A percentile compares a stretch with the other conserved stretches of the same genome.
These are phyloP conservation scores for Microhierax caerulescens DNA, from an alignment of 2,797 vertebrate genomes.

Conservation along the genomic window DNA sequence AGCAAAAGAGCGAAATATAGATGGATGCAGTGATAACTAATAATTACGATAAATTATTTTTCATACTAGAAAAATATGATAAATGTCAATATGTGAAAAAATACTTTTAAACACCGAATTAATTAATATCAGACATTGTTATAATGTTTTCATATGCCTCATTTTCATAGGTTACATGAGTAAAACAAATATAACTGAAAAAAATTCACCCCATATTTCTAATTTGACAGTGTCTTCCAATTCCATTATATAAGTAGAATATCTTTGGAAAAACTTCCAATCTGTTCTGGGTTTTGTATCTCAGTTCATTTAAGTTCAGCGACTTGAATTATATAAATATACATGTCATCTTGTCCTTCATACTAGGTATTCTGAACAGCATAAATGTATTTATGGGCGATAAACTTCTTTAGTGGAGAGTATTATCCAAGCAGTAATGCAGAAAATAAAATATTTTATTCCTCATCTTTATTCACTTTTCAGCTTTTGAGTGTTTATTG, in stretches of 20 bases:
- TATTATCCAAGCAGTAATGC: conserved; percentile 23
- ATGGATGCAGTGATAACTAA: neutral
- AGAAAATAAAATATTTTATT: conserved; percentile 34
- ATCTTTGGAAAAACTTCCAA: neutral
- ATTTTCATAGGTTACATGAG: neutral
- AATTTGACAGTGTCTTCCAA: neutral
- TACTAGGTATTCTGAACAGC: neutral
- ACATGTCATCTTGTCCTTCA: conserved; percentile 36
- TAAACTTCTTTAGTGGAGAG: conserved; percentile 8
- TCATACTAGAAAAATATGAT: neutral
- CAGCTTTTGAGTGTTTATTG: neutral
- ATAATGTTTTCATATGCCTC: neutral
- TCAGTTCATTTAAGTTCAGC: neutral
- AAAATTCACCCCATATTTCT: neutral
- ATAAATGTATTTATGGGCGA: conserved; percentile 13
- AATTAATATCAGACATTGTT: conserved; percentile 37
- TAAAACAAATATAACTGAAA: conserved; percentile 9
- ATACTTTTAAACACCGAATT: neutral
- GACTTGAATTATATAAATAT: conserved; percentile 39
- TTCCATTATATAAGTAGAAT: neutral
- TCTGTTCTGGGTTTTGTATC: neutral
- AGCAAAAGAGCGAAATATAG: neutral
- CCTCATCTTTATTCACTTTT: conserved; percentile 34
- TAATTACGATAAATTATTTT: neutral
- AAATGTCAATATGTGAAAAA: conserved; percentile 9